Percentiles rank a stretch among this genome's conserved stretches.
Conservation (phyloP, 2,797 vertebrate genomes). For the Rhabdophis nuchalis region DNA sequence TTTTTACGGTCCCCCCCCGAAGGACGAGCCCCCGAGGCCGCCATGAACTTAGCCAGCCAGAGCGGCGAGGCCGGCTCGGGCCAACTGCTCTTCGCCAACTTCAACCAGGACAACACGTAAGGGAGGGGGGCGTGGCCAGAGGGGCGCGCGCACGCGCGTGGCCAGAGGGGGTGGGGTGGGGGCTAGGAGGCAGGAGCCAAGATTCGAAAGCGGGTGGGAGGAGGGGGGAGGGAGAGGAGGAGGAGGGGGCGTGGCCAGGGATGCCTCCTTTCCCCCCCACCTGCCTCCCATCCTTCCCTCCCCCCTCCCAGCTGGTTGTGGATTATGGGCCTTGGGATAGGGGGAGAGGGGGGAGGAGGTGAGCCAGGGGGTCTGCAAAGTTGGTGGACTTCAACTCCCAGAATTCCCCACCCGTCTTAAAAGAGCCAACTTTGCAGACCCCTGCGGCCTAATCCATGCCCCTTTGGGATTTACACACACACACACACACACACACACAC, state of each 20-base stretch:
- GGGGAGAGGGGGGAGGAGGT: too few relatives aligned
- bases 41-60: conserved; percentile 96
- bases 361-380: too few relatives aligned
- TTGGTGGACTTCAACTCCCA: too few relatives aligned
- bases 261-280: not conserved
- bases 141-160: conserved; percentile 25
- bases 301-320: not conserved
- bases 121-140: conserved; percentile 56
- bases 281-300: not conserved
- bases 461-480: not conserved
- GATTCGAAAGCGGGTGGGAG: not conserved
- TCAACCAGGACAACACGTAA: conserved; percentile 99
- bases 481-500: too few relatives aligned
- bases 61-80: conserved; percentile 91
- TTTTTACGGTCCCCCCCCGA: conserved; percentile 5
- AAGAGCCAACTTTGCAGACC: too few relatives aligned
- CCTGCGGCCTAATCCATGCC: not conserved
- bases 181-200: conserved; percentile 31
- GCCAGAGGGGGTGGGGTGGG: not conserved
- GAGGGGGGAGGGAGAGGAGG: fast-evolving
- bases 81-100: conserved; percentile 98
- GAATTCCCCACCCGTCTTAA: too few relatives aligned
- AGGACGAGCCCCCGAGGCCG: conserved; percentile 16
- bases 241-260: not conserved
- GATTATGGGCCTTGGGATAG: not conserved